These are phyloP conservation scores for Petrocephalus sullivani DNA, from an alignment of 2,797 vertebrate genomes.

Conservation along the genomic window DNA sequence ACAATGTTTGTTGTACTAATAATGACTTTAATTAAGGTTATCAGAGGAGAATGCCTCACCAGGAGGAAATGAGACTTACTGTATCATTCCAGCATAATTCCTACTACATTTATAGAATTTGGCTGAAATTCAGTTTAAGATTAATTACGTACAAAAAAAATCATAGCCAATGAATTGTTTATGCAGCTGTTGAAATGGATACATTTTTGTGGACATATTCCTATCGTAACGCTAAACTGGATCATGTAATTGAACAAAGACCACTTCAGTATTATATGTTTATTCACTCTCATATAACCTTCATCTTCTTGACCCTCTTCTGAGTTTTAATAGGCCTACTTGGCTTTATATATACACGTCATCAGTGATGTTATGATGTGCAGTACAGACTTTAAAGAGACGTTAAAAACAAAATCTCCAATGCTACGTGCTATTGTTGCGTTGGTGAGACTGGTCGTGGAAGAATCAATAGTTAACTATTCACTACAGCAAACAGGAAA, in stretches of 20 bases:
- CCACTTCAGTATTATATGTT: not conserved
- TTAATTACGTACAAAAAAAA: not conserved
- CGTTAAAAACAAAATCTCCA: not conserved
- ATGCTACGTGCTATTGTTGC: not conserved
- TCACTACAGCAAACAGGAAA: not conserved
- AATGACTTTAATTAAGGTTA: constrained; percentile 9
- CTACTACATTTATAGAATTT: not conserved
- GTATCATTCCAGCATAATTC: not conserved
- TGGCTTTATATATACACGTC: not conserved
- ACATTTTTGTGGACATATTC: not conserved
- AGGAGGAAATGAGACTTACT: not conserved
- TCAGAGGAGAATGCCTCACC: constrained; percentile 15
- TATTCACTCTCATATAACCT: not conserved
- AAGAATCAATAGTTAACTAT: not conserved
- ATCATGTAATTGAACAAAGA: not conserved
- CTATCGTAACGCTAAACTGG: not conserved
- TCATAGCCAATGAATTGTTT: not conserved
- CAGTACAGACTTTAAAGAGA: not conserved
- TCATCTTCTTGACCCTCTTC: not conserved
- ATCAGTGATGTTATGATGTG: not conserved
- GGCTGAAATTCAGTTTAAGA: not conserved
- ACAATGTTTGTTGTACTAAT: constrained; percentile 1
- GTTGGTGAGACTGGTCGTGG: not conserved
- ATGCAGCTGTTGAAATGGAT: not conserved
- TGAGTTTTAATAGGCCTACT: not conserved